phyloP scores from a whole-genome alignment of 2,888 invertebrate species.

The Drosophila imparisetae region DNA sequence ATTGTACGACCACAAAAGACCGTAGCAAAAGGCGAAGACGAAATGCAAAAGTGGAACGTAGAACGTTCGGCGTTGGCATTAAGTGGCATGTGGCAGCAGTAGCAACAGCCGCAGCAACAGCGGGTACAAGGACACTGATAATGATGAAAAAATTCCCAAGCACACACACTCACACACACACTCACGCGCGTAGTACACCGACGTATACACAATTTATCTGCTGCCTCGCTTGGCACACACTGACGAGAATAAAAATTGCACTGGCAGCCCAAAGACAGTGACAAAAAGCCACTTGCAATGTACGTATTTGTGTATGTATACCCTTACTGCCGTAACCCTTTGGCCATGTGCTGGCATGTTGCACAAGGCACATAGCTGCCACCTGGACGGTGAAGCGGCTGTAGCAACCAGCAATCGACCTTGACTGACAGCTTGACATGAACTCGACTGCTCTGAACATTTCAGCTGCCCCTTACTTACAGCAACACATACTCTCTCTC shows the following conservation, averaged over 20 bases:
- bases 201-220: constrained; percentile 50
- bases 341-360: constrained; percentile 40
- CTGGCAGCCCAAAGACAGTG: constrained; percentile 73
- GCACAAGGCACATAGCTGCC: constrained; percentile 54
- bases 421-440: constrained; percentile 80
- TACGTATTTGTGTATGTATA: background rate
- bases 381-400: constrained; percentile 31
- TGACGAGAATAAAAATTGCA: constrained; percentile 73
- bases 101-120: constrained; percentile 32
- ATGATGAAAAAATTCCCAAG: constrained; percentile 73
- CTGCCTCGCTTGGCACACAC: constrained; percentile 37
- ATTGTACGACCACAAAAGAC: constrained; percentile 66
- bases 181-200: constrained; percentile 9
- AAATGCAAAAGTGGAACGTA: constrained; percentile 74
- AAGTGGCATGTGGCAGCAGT: constrained; percentile 76
- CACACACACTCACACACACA: constrained; percentile 32
- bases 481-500: background rate
- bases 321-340: constrained; percentile 25
- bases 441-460: constrained; percentile 71
- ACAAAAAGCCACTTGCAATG: constrained; percentile 74
- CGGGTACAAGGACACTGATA: constrained; percentile 74
- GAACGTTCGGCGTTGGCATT: constrained; percentile 78
- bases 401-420: constrained; percentile 65
- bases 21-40: constrained; percentile 47
- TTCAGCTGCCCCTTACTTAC: constrained; percentile 26